These are phyloP conservation scores for Zaprionus camerounensis DNA, from an alignment of 1,140 invertebrate genomes.

Conservation along the genomic window DNA sequence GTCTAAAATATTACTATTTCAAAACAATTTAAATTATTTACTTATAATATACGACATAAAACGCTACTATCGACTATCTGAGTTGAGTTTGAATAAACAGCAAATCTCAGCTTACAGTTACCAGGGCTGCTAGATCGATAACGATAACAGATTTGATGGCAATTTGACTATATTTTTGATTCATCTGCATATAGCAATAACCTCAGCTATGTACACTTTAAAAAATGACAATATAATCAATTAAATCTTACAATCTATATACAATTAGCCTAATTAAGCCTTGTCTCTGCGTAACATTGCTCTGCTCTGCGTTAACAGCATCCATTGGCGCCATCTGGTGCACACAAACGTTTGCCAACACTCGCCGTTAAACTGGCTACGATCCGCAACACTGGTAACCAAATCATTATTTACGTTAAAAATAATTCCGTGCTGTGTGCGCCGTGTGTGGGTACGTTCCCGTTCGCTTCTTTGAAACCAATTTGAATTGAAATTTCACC, in stretches of 20 bases:
- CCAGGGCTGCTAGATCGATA: not conserved
- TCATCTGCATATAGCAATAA: not conserved
- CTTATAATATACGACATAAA: not conserved
- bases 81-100: not conserved
- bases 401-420: slow-evolving; percentile 55
- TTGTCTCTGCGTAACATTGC: not conserved
- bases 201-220: too few relatives aligned
- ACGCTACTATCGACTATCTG: not conserved
- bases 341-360: slow-evolving; percentile 17
- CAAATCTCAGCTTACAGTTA: not conserved
- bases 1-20: too few relatives aligned
- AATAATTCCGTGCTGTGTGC: slow-evolving; percentile 42
- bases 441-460: slow-evolving; percentile 28
- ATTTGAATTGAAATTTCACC: slow-evolving; percentile 41
- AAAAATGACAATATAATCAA: too few relatives aligned
- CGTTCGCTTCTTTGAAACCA: slow-evolving; percentile 13
- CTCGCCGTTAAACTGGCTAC: not conserved
- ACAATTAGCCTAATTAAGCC: too few relatives aligned
- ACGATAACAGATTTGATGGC: not conserved
- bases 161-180: not conserved
- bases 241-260: too few relatives aligned
- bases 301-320: slow-evolving; percentile 8
- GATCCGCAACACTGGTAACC: slow-evolving; percentile 33
- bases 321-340: not conserved
- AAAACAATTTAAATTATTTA: not conserved